Percentiles rank a stretch among this genome's conserved stretches.
Evolutionary conservation across 2,797 vertebrate genomes (phyloP).

Genomic region (Crax fasciolata): DNA sequence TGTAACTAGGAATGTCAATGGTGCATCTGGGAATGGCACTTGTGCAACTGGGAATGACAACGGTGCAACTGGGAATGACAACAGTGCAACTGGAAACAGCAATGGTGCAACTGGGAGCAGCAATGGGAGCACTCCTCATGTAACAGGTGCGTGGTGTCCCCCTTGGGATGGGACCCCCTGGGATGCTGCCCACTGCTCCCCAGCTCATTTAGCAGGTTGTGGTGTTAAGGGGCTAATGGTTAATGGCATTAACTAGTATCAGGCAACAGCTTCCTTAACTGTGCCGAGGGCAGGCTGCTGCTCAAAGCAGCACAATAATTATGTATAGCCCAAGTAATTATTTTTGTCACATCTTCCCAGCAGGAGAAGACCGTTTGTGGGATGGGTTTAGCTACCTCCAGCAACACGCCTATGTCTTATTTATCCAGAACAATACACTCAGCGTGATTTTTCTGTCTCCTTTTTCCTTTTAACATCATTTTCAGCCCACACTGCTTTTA

Average conservation of each 20-base stretch:
- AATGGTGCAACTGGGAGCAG: not conserved
- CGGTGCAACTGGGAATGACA: no score
- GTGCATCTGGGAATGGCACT: no score
- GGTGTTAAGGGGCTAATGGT: not conserved
- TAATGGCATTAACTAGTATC: slow-evolving; percentile 7
- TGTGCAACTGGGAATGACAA: no score
- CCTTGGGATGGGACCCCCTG: not conserved
- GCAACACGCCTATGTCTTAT: slow-evolving; percentile 63
- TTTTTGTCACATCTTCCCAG: slow-evolving; percentile 73
- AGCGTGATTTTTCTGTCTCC: slow-evolving; percentile 51
- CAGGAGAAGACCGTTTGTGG: slow-evolving; percentile 61
- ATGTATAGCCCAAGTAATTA: slow-evolving; percentile 64
- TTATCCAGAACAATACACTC: slow-evolving; percentile 68
- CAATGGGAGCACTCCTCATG: not conserved
- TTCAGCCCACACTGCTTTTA: slow-evolving; percentile 70
- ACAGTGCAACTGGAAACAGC: not conserved
- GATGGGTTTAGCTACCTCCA: slow-evolving; percentile 61
- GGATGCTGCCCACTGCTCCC: not conserved
- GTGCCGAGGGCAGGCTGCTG: slow-evolving; percentile 59
- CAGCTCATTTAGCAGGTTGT: not conserved
- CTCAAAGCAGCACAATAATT: slow-evolving; percentile 66
- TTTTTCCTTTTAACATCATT: slow-evolving; percentile 43
- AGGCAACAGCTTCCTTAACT: not conserved
- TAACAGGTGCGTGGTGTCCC: not conserved
- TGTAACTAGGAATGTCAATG: no score